Evolutionary conservation across 2,113 vertebrate species (phyloP), one percentile per base, ranked within the genome.

Genomic region (Eudyptes chrysolophus): DNA sequence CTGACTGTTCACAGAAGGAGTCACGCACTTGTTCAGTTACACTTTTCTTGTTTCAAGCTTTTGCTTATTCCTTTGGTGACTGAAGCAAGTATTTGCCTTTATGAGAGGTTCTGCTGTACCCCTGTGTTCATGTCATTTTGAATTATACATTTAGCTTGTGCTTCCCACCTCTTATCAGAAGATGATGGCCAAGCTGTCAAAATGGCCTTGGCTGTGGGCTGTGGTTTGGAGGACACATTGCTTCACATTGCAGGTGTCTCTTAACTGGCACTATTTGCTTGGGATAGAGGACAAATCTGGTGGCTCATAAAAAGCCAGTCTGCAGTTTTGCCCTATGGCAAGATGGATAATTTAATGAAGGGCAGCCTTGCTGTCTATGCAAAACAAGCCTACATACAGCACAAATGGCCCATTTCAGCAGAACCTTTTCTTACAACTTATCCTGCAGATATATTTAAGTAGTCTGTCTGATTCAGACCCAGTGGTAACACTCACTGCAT

Each of bases 401-500:
- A 94, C 71, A 92, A 96, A 90, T 10, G 61, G n/a, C 44, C 26
- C 55, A 13, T 71, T 96, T 80, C 61, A 90, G 38, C 46, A 77
- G 51, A 79, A 94, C 44, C 22, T 79, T 93, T 93, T 84, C 83
- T 88, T 96, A 81, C 42, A 84, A 16, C 49, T 92, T 76, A 42
- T 93, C 80, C 90, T 90, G 76, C 25, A 95, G 80, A 97, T 92
- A 89, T 48, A 82, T 95, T 92, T 92, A 78, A 94, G 81, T 74
- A 40, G 60, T 52, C 42, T 93, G 84, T 36, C 91, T 94, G 62
- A 92, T 94, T 95, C 68, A 84, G 81, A 70, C 76, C 29, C 80
- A 55, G 26, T 76, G 61, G 66, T 62, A 97, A 97, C 96, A 97
- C 80, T 93, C 40, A 30, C 48, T 80, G 86, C 92, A 95, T 94